These are phyloP conservation scores for Euphydryas editha DNA, from an alignment of 2,888 invertebrate genomes.

Conservation along the genomic window DNA sequence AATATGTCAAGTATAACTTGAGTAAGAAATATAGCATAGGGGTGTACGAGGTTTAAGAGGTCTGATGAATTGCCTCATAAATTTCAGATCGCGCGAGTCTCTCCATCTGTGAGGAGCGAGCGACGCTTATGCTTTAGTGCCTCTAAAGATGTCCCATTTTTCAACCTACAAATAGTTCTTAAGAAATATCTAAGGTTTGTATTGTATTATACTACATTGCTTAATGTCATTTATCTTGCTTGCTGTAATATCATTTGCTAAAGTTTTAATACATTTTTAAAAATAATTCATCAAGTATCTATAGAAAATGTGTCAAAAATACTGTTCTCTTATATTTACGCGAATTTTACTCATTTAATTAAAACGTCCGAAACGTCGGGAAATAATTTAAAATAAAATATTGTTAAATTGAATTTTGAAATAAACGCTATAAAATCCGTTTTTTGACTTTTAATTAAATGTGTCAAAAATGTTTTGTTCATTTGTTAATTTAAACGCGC, in stretches of 20 bases:
- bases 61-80: constrained; percentile 47
- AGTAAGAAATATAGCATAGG: constrained; percentile 32
- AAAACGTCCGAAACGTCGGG: too few relatives aligned
- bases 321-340: too few relatives aligned
- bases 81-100: constrained; percentile 41
- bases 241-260: neutral
- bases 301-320: too few relatives aligned
- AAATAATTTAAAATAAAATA: too few relatives aligned
- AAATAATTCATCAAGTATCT: neutral
- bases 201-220: constrained; percentile 1
- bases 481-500: too few relatives aligned
- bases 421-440: too few relatives aligned
- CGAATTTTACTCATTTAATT: too few relatives aligned
- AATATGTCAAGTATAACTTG: constrained; percentile 34
- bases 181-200: constrained; percentile 10
- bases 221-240: neutral
- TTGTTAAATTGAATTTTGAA: too few relatives aligned
- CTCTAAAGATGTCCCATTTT: constrained; percentile 44
- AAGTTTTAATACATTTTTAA: neutral
- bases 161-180: constrained; percentile 42
- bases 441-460: too few relatives aligned
- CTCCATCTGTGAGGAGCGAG: constrained; percentile 44
- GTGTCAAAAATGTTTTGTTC: too few relatives aligned
- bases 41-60: constrained; percentile 38
- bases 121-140: constrained; percentile 46